Conservation (phyloP, 2,888 invertebrate genomes). For the Amorpha juglandis region DNA sequence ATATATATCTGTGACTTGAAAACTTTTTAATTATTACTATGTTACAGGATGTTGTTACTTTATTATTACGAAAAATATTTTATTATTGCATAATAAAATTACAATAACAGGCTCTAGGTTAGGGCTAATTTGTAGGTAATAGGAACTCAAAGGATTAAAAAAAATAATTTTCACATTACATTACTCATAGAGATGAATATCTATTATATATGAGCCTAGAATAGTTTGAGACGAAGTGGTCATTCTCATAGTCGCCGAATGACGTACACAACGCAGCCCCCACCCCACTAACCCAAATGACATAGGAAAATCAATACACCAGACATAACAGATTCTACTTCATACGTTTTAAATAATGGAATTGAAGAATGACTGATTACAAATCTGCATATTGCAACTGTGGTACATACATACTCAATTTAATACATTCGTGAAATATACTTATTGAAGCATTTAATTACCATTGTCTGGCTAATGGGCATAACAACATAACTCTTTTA, state of each 20-base stretch:
- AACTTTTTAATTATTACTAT: no score
- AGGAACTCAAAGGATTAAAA: no score
- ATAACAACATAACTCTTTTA: not conserved
- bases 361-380: not conserved
- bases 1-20: no score
- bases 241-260: not conserved
- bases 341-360: not conserved
- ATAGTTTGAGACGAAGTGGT: not conserved
- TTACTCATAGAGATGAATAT: not conserved
- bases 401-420: no score
- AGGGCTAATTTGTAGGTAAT: no score
- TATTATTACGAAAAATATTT: no score
- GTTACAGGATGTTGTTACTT: no score
- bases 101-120: no score
- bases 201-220: not conserved
- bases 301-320: conserved; percentile 70
- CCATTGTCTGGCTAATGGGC: no score
- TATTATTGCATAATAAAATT: no score
- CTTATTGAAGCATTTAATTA: not conserved
- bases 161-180: not conserved
- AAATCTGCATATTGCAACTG: not conserved
- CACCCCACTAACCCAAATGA: conserved; percentile 55
- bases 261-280: conserved; percentile 35
- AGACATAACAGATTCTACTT: conserved; percentile 26
- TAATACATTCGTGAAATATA: not conserved